Conservation (phyloP, 2,113 vertebrate genomes). For the Mobula hypostoma region DNA sequence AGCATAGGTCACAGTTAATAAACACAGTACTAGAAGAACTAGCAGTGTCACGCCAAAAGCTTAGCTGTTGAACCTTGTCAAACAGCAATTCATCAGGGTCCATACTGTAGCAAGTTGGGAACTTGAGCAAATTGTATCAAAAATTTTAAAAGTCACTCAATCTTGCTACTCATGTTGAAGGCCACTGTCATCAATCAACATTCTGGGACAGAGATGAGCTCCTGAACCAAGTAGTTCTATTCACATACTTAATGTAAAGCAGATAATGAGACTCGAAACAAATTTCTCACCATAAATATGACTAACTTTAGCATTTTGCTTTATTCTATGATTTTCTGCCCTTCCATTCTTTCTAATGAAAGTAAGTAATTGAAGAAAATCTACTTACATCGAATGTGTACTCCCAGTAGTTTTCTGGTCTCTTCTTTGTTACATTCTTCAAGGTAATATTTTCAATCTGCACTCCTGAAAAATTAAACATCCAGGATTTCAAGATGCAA, state of each 20-base stretch:
- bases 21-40: not conserved
- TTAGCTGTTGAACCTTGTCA: not conserved
- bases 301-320: not conserved
- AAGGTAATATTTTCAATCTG: constrained; percentile 85
- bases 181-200: not conserved
- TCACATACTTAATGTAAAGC: not conserved
- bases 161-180: too few relatives aligned
- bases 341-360: not conserved
- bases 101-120: not conserved
- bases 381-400: constrained; percentile 83
- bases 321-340: not conserved
- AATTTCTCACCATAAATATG: not conserved
- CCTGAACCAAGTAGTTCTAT: not conserved
- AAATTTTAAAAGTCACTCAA: too few relatives aligned
- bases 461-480: constrained; percentile 61
- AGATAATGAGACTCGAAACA: not conserved
- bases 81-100: not conserved
- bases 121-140: not conserved
- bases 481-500: not conserved
- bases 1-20: not conserved
- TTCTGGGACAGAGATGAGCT: not conserved
- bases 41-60: not conserved
- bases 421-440: constrained; percentile 73
- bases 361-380: not conserved
- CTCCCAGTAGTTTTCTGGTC: constrained; percentile 75